Evolutionary conservation across 2,797 vertebrate genomes (phyloP), one percentile per base, ranked within the genome.

Genomic region (Enteromius afrohamiltoni): DNA sequence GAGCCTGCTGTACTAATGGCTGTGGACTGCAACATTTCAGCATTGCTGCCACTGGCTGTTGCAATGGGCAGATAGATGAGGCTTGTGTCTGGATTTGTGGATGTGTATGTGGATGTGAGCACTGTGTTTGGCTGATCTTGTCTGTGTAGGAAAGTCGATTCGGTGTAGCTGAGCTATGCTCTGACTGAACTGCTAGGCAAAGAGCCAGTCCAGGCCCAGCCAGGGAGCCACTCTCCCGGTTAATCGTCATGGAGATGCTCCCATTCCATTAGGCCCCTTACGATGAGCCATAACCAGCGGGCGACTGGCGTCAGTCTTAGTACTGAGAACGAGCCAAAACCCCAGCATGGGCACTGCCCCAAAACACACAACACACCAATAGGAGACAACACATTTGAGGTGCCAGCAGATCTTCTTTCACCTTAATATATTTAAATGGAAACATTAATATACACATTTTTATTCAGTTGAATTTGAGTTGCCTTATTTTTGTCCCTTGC

Each of bases 211-310:
- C 31, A 68, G 58, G 73, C 81, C 83, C 68, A 69, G 83, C 83
- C 80, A 85, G 80, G 82, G 75, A 87, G 78, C 80, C 82, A 85
- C 81, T 84, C 83, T 87, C 53, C 79, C 80, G 79, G 80, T 88
- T 87, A 88, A 88, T 84, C 86, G 84, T 34, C 77, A 85, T 87
- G 86, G 86, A 83, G 77, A 65, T 40, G 68, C 74, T 83, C 84
- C 84, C 86, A 83, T 83, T 85, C 79, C 84, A 87, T 87, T 87
- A 87, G 80, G 55, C 75, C n/a, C 14, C 85, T 79, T 82, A 85
- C 45, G 34, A 67, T 74, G 58, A 80, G 79, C 77, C 81, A 70
- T 69, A 78, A 74, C 82, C 83, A 81, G 65, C 55, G 53, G 77
- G 85, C 45, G 77, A 53, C 78, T 86, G 77, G 85, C 82, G 83